phyloP scores from a whole-genome alignment of 2,888 invertebrate species.

The Eudemis profundana region DNA sequence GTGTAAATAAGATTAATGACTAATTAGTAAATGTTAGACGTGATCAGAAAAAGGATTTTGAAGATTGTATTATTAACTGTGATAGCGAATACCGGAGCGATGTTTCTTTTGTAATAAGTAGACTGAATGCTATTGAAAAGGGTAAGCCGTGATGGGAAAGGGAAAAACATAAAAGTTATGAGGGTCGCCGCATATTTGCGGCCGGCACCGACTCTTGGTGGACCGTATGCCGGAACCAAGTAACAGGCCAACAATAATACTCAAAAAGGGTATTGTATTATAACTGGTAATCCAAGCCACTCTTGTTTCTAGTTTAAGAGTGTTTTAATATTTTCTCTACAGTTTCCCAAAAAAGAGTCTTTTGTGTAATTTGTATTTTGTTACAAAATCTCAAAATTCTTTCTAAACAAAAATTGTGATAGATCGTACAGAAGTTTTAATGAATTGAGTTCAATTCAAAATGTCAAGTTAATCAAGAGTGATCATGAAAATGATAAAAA shows the following conservation, averaged over 20 bases:
- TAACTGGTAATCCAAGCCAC: slow-evolving; percentile 19
- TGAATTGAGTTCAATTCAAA: too few species aligned
- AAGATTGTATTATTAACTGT: slow-evolving; percentile 33
- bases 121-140: slow-evolving; percentile 18
- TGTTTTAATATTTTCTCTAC: slow-evolving; percentile 4
- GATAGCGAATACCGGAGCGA: slow-evolving; percentile 29
- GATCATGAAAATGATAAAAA: too few species aligned
- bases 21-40: slow-evolving; percentile 37
- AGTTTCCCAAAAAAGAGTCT: neutral
- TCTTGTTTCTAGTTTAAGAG: slow-evolving; percentile 4
- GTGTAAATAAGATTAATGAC: slow-evolving; percentile 33
- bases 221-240: neutral
- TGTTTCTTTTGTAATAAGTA: slow-evolving; percentile 15
- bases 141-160: neutral
- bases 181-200: slow-evolving; percentile 9
- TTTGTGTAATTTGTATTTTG: neutral
- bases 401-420: too few species aligned
- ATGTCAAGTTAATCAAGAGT: too few species aligned
- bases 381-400: neutral
- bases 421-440: too few species aligned
- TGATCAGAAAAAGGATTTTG: slow-evolving; percentile 19
- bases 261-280: slow-evolving; percentile 18
- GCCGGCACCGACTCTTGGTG: neutral
- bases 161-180: slow-evolving; percentile 15
- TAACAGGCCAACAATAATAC: slow-evolving; percentile 15